Conservation (phyloP, 35 echinoderm and acorn worm species). For the Amphiura filiformis region DNA sequence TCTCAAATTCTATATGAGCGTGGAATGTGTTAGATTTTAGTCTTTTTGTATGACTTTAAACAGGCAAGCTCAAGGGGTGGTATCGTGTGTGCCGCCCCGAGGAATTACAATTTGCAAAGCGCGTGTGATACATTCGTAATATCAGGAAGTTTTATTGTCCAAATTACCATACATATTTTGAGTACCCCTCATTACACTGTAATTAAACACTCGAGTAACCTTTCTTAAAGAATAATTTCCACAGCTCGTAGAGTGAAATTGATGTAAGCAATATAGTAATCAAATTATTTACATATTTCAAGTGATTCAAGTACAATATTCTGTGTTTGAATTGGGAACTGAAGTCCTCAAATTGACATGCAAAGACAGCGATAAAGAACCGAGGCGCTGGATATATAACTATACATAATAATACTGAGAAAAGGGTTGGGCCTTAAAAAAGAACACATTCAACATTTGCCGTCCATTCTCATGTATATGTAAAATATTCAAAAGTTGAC, state of each 20-base stretch:
- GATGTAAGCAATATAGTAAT: not conserved
- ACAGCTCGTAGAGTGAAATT: not conserved
- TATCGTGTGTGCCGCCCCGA: not conserved
- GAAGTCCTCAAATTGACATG: not conserved
- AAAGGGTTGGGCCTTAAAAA: no score
- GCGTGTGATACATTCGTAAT: not conserved
- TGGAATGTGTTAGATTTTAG: slow-evolving; percentile 3
- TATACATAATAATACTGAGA: not conserved
- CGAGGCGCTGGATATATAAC: not conserved
- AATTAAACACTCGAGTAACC: not conserved
- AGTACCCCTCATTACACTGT: not conserved
- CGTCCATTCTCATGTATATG: no score
- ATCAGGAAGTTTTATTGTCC: slow-evolving; percentile 10
- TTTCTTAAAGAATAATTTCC: not conserved
- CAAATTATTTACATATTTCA: slow-evolving; percentile 8
- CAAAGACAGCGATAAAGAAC: not conserved
- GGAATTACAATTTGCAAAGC: not conserved
- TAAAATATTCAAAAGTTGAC: no score
- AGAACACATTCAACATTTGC: no score
- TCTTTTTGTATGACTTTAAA: slow-evolving; percentile 8
- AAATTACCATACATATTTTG: slow-evolving; percentile 6
- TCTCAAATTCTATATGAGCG: not conserved
- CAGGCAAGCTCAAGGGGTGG: slow-evolving; percentile 1
- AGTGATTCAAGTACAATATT: not conserved
- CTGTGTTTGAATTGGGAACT: not conserved